These are phyloP conservation scores for Rhagoletis pomonella DNA, from an alignment of 1,140 invertebrate species.

Conservation along the genomic window DNA sequence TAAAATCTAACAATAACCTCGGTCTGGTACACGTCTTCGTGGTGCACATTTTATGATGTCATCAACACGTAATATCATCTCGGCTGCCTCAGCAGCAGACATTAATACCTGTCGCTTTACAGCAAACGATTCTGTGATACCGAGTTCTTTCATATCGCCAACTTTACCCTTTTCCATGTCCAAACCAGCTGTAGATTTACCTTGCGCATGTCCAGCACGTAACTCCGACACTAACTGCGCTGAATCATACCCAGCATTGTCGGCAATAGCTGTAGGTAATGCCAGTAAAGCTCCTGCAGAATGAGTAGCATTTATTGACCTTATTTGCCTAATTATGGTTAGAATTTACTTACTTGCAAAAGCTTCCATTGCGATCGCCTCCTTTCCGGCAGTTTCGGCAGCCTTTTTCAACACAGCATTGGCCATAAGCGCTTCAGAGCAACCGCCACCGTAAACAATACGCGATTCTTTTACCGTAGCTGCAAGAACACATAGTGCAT, in stretches of 20 bases:
- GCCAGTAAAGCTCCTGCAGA: conserved; percentile 83
- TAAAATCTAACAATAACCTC: conserved; percentile 85
- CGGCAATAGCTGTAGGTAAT: conserved; percentile 96
- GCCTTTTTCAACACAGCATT: conserved; percentile 90
- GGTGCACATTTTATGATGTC: conserved; percentile 97
- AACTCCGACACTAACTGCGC: conserved; percentile 94
- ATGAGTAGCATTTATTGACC: neutral
- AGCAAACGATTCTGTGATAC: conserved; percentile 97
- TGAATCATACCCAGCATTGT: conserved; percentile 99
- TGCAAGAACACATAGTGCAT: conserved; percentile 97
- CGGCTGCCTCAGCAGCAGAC: conserved; percentile 97
- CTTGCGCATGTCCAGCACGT: conserved; percentile 90
- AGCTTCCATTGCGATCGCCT: conserved; percentile 97
- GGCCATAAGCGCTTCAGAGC: conserved; percentile 97
- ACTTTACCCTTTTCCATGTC: conserved; percentile 92
- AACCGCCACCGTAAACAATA: conserved; percentile 94
- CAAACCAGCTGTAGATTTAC: conserved; percentile 86
- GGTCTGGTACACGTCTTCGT: conserved; percentile 90
- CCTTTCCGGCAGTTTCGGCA: conserved; percentile 95
- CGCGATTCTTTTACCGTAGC: conserved; percentile 96
- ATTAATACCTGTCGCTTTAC: conserved; percentile 97
- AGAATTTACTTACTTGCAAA: conserved; percentile 80
- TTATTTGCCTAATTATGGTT: too few species aligned
- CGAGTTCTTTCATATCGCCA: conserved; percentile 90
- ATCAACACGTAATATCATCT: conserved; percentile 99